These are phyloP conservation scores for Danio rerio DNA, from an alignment of 2,113 vertebrate genomes.

Conservation along the genomic window GRCz12tu NC_133177.1:34058501-34059000, in stretches of 20 bases:
- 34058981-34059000: neutral
- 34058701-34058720: constrained; percentile 21
- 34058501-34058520: too few relatives aligned
- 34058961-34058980: neutral
- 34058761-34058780: constrained; percentile 22
- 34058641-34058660: constrained; percentile 23
- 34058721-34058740: constrained; percentile 23
- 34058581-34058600: neutral
- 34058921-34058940: constrained; percentile 24
- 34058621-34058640: neutral
- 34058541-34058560: too few relatives aligned
- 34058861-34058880: constrained; percentile 18
- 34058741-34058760: constrained; percentile 30
- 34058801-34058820: constrained; percentile 34
- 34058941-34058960: constrained; percentile 7
- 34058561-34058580: neutral
- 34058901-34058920: constrained; percentile 23
- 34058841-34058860: neutral
- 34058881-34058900: constrained; percentile 27
- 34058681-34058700: constrained; percentile 44
- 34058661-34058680: constrained; percentile 17
- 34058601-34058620: constrained; percentile 28
- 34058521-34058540: too few relatives aligned
- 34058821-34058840: constrained; percentile 9
- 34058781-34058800: constrained; percentile 36